Base-by-base conservation (phyloP, 2,888 invertebrate genomes). In the Lasioglossum marginatum region DNA sequence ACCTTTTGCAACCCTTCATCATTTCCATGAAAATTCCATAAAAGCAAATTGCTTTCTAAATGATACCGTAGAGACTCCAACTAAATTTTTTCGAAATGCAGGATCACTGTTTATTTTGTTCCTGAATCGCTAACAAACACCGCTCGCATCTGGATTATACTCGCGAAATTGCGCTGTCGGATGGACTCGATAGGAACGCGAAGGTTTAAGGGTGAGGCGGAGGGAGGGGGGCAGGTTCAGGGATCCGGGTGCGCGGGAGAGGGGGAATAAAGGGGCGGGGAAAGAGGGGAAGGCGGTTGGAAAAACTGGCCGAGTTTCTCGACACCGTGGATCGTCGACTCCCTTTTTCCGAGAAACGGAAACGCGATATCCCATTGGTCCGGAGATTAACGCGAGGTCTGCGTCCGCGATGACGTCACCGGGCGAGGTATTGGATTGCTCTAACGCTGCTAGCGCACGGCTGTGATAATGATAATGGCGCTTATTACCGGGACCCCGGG, bases 251-350 rank as follows among this genome's bases (percentile, higher is more conserved):
- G 52, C 48, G 16, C 2, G 5, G 12, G 8, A 27, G 43, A 34
- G n/a, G 23, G 40, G 12, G 16, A 14, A 34, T 6, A 66, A 8
- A 16, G 10, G 12, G 66, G 1, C 2, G 19, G 23, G 19, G 23
- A 0, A 12, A 37, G 19, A 37, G 23, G 19, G 37, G 23, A 2
- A 66, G 66, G 27, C 45, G 43, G 68, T 63, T 57, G 70, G 37
- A 57, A 70, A 81, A 81, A 77, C 68, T 70, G 63, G 63, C 77
- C 43, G 78, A 77, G 43, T 60, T 81, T 71, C 45, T 45, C 52
- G 68, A 48, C n/a, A 34, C 75, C 63, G 8, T 71, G 31, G 52
- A 57, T 27, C 48, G 40, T 60, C 68, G 37, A 48, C 48, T 27
- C 60, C 60, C 37, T 37, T 12, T 48, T 40, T 27, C 68, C 27